Percentiles rank a stretch among this genome's conserved stretches.
Conservation (phyloP, 2,113 vertebrate species). For the Plestiodon gilberti region DNA sequence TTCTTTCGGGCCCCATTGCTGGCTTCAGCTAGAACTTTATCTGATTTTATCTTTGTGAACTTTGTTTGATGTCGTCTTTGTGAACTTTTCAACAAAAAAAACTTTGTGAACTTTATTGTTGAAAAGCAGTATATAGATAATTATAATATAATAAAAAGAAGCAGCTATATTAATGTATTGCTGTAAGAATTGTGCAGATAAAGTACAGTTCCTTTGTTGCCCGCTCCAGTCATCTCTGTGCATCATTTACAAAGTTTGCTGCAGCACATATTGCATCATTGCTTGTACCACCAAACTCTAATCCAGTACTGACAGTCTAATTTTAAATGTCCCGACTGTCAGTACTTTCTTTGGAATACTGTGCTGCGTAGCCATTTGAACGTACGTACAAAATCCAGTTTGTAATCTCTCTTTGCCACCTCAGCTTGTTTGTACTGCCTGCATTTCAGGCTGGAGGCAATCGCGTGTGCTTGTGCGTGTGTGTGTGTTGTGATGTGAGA, state of each 20-base stretch:
- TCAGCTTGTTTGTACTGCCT: background rate
- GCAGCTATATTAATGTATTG: background rate
- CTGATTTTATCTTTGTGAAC: no score
- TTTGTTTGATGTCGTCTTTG: no score
- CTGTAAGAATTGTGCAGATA: background rate
- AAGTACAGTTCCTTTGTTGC: background rate
- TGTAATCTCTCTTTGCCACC: background rate
- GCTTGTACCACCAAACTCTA: background rate
- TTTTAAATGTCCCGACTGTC: background rate
- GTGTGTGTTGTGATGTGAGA: constrained; percentile 3
- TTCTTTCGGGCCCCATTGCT: no score
- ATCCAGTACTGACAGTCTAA: background rate
- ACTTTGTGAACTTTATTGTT: no score
- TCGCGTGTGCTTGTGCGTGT: no score
- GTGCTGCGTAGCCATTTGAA: background rate
- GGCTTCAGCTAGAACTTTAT: no score
- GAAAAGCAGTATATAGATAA: no score
- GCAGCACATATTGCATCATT: background rate
- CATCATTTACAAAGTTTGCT: background rate
- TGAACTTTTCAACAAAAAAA: no score
- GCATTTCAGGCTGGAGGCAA: background rate
- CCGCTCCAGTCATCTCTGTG: background rate
- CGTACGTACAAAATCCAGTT: background rate
- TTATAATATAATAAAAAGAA: no score
- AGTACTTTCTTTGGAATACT: background rate